Conservation (phyloP, 2,113 vertebrate species). For the Tyto alba region DNA sequence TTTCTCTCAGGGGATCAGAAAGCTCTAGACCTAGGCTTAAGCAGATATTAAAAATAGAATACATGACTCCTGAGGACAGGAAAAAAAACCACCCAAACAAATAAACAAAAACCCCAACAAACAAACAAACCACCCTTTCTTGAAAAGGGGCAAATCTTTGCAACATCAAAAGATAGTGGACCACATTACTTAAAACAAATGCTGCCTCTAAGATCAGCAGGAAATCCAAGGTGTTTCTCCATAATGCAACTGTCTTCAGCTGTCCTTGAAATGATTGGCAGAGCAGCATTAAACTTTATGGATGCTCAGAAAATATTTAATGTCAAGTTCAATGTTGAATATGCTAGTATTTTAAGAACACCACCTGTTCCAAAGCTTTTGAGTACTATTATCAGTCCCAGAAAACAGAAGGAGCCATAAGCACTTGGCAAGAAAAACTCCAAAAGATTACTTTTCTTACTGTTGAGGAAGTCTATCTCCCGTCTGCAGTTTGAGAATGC, state of each 20-base stretch:
- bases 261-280: background rate
- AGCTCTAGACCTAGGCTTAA: background rate
- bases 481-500: background rate
- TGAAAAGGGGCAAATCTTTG: background rate
- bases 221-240: background rate
- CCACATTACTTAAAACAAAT: background rate
- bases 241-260: background rate
- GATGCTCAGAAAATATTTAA: background rate
- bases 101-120: background rate
- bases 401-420: background rate
- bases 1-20: background rate
- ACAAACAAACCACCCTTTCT: background rate
- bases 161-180: background rate
- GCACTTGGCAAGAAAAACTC: background rate
- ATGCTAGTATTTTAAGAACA: background rate
- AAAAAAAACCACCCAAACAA: background rate
- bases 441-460: background rate
- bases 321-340: background rate
- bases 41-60: background rate
- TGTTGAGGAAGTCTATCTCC: background rate
- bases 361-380: slow-evolving; percentile 1
- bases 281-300: background rate
- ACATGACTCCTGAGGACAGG: background rate
- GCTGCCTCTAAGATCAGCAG: background rate
- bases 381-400: background rate